These are phyloP conservation scores for Trematomus loennbergii DNA, from an alignment of 2,113 vertebrate genomes.

Conservation along the genomic window DNA sequence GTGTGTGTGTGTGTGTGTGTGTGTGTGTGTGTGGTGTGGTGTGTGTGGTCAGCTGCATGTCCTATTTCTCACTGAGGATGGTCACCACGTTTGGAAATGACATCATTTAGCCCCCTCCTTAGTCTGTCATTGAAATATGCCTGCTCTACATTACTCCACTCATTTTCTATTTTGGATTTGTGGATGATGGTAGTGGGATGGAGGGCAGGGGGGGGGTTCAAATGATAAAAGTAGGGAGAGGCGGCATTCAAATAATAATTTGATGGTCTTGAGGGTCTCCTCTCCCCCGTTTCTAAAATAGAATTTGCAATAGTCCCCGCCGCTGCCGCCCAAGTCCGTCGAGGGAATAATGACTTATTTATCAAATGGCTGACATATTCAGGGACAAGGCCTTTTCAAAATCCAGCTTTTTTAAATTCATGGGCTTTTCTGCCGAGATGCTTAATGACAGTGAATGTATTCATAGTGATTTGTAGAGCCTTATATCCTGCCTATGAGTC, in stretches of 20 bases:
- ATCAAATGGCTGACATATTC: constrained; percentile 77
- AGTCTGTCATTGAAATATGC: constrained; percentile 47
- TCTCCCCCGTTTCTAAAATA: constrained; percentile 53
- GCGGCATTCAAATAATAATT: constrained; percentile 65
- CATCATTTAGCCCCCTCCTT: constrained; percentile 54
- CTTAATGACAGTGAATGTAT: constrained; percentile 71
- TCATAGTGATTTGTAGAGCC: constrained; percentile 45
- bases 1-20: constrained; percentile 21
- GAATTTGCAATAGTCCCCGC: constrained; percentile 64
- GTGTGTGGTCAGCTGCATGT: constrained; percentile 34
- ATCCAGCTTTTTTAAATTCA: constrained; percentile 63
- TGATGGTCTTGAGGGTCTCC: constrained; percentile 54
- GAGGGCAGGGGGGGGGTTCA: constrained; percentile 19
- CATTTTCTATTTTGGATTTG: constrained; percentile 62
- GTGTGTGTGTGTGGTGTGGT: constrained; percentile 27
- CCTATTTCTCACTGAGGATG: constrained; percentile 57
- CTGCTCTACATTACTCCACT: constrained; percentile 53
- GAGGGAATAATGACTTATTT: constrained; percentile 77
- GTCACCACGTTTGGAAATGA: constrained; percentile 67
- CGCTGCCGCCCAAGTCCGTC: constrained; percentile 37
- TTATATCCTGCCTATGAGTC: constrained; percentile 26
- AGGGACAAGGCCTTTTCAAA: constrained; percentile 60
- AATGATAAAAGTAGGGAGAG: constrained; percentile 50
- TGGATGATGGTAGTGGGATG: constrained; percentile 57
- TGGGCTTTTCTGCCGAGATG: constrained; percentile 54